These are phyloP conservation scores for Podarcis muralis DNA, from an alignment of 2,113 vertebrate species.

Conservation along the genomic window DNA sequence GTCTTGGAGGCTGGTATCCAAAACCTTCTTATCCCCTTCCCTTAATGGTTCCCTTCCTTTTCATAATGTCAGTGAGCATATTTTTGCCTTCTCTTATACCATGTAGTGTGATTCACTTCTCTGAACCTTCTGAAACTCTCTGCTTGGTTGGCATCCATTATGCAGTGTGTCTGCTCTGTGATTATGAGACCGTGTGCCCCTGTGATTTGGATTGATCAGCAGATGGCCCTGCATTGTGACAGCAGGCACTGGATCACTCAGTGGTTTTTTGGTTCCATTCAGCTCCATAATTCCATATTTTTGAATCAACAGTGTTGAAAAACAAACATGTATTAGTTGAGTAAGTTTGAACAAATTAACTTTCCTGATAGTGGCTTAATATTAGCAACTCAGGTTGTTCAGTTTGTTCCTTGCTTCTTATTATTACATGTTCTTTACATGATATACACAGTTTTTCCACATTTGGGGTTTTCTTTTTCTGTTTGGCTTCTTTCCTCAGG, in stretches of 20 bases:
- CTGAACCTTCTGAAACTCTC: background rate
- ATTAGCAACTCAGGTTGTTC: background rate
- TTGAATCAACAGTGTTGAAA: background rate
- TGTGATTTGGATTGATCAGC: background rate
- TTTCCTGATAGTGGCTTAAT: background rate
- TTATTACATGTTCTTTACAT: background rate
- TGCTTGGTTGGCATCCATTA: background rate
- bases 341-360: background rate
- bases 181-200: background rate
- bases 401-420: background rate
- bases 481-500: background rate
- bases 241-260: background rate
- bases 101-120: background rate
- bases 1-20: background rate
- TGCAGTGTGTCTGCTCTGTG: background rate
- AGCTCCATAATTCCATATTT: background rate
- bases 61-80: background rate
- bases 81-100: background rate
- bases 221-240: background rate
- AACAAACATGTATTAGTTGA: background rate
- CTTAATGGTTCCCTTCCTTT: background rate
- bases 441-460: background rate
- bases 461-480: background rate
- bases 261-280: background rate
- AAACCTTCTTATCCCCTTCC: background rate